Conservation (phyloP, 2,888 invertebrate species). For the Drosophila antonietae region DNA sequence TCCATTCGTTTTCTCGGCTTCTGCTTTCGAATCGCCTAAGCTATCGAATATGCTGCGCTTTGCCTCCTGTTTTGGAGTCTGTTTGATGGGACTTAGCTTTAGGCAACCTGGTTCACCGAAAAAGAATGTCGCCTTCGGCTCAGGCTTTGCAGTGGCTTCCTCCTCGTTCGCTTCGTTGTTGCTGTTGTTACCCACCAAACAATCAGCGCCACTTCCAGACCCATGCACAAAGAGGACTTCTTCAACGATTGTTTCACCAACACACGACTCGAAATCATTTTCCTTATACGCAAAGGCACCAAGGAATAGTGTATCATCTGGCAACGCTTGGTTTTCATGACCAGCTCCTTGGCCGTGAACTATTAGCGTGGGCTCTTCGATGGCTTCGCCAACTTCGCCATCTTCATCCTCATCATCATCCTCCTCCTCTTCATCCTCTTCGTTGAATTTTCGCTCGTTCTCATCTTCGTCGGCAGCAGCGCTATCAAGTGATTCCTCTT, state of each 20-base stretch:
- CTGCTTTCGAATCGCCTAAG: constrained; percentile 18
- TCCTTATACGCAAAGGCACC: not conserved
- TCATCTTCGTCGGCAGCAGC: constrained; percentile 82
- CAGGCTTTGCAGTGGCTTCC: constrained; percentile 83
- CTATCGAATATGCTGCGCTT: constrained; percentile 71
- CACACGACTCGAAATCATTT: constrained; percentile 19
- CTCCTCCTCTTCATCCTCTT: constrained; percentile 73
- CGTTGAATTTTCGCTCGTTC: constrained; percentile 55
- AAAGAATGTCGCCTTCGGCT: constrained; percentile 84
- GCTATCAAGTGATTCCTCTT: constrained; percentile 80
- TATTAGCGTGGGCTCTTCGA: constrained; percentile 90
- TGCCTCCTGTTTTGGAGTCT: constrained; percentile 59
- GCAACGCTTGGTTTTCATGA: constrained; percentile 86
- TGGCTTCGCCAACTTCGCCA: constrained; percentile 86
- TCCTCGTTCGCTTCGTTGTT: constrained; percentile 60
- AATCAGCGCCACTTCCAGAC: constrained; percentile 90
- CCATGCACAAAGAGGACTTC: constrained; percentile 87
- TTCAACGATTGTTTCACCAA: constrained; percentile 91
- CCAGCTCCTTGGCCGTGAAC: constrained; percentile 90
- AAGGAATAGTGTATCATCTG: constrained; percentile 26
- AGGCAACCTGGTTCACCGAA: constrained; percentile 85
- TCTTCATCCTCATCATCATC: constrained; percentile 59
- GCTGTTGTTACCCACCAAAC: constrained; percentile 89
- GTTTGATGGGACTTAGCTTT: constrained; percentile 83
- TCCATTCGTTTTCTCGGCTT: constrained; percentile 61